phyloP scores from a whole-genome alignment of 2,113 vertebrate species.

The Lepus europaeus region DNA sequence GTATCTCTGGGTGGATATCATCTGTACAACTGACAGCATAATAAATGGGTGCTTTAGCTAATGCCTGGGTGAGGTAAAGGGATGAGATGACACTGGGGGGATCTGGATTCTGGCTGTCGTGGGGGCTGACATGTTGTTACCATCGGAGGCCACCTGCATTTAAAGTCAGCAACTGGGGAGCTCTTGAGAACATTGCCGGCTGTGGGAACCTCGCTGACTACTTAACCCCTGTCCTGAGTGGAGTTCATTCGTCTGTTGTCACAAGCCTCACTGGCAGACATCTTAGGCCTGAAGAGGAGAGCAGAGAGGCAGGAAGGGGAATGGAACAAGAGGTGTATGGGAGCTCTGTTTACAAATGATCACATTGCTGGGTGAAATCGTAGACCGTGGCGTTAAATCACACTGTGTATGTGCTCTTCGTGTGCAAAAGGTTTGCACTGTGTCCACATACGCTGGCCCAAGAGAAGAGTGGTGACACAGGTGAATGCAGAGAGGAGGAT shows the following conservation, averaged over 20 bases:
- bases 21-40: conserved; percentile 64
- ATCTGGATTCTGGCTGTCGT: conserved; percentile 73
- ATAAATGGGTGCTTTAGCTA: conserved; percentile 75
- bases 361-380: not conserved
- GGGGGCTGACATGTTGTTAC: conserved; percentile 81
- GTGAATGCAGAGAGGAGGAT: conserved; percentile 59
- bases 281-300: not conserved
- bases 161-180: conserved; percentile 70
- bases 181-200: conserved; percentile 67
- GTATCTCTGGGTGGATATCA: not conserved
- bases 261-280: not conserved
- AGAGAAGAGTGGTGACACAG: conserved; percentile 64
- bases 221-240: not conserved
- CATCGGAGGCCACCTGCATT: conserved; percentile 70
- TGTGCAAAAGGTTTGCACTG: conserved; percentile 75
- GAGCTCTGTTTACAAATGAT: not conserved
- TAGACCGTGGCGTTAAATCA: not conserved
- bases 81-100: not conserved
- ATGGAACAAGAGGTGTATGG: not conserved
- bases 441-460: conserved; percentile 72
- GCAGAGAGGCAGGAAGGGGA: not conserved
- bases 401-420: conserved; percentile 41
- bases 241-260: not conserved
- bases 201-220: not conserved
- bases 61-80: conserved; percentile 55